A percentile compares a stretch with the other conserved stretches of the same genome.
These are phyloP conservation scores for Leucophenga montana DNA, from an alignment of 2,888 invertebrate species.

Conservation along the genomic window DNA sequence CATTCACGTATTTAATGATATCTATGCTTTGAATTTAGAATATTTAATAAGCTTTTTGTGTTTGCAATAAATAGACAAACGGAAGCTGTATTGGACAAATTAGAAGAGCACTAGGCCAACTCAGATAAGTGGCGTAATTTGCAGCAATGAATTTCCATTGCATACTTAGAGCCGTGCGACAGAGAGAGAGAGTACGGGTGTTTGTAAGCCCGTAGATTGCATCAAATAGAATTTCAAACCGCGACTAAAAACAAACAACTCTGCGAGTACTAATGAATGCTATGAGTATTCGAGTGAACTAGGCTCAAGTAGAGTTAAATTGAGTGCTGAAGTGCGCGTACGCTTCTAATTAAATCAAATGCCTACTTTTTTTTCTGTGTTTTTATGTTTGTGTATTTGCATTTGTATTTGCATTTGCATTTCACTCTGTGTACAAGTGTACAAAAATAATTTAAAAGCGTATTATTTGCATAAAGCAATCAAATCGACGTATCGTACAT, in stretches of 20 bases:
- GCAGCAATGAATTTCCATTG: slow-evolving; percentile 18
- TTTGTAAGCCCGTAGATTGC: not conserved
- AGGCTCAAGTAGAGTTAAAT: too few relatives aligned
- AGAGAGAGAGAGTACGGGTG: not conserved
- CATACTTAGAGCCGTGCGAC: slow-evolving; percentile 2
- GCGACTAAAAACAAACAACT: not conserved
- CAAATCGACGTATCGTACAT: not conserved
- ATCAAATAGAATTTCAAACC: not conserved
- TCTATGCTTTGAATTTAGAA: too few relatives aligned
- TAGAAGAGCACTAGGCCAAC: not conserved
- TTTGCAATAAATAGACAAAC: not conserved
- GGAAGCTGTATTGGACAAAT: not conserved
- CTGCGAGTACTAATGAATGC: not conserved
- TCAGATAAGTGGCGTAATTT: slow-evolving; percentile 5
- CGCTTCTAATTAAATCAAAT: slow-evolving; percentile 20
- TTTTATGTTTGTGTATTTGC: too few relatives aligned
- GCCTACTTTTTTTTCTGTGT: not conserved
- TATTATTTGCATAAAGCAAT: slow-evolving; percentile 26
- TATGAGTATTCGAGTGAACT: not conserved
- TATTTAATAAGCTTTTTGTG: not conserved
- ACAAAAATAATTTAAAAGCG: slow-evolving; percentile 19
- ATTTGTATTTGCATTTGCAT: not conserved
- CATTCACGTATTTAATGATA: too few relatives aligned
- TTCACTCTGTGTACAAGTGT: not conserved
- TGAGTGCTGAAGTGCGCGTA: not conserved